Base-by-base conservation (phyloP, 1,140 invertebrate genomes). In the Phenacoccus solenopsis region DNA sequence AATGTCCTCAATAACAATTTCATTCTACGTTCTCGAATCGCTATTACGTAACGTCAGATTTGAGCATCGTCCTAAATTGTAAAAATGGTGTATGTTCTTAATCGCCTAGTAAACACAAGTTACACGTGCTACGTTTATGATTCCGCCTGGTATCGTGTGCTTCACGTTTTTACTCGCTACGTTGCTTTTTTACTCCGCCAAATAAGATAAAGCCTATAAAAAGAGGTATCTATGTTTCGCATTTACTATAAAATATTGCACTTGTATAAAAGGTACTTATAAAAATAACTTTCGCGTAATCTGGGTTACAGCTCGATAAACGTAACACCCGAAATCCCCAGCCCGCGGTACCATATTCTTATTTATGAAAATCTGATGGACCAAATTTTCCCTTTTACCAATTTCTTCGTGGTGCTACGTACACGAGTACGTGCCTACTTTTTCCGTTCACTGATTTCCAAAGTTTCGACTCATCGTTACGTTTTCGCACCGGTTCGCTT, bases 191-290 rank as follows among this genome's bases (percentile, higher is more conserved):
- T n/a, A 4, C 38, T 9, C 38, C 38, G 38, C 13, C 38, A 49
- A 49, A 49, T 49, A 49, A 49, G 38, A 49, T 49, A 49, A 49
- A 49, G 38, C 38, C 38, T 49, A 49, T 49, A 49, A 49, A 49
- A 49, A 4, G 38, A 49, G 38, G 38, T 49, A 49, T 49, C 38
- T 49, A 49, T 49, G 38, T 49, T 9, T 2, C 13, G 20, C 38
- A 49, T 49, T 49, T 49, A 49, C 38, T 49, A n/a, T 49, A 49
- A 49, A 49, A 49, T 49, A 49, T 49, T 49, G 38, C 5, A n/a
- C 5, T 49, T 49, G 38, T 49, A 49, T 49, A 49, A 49, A 49
- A 3, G 16, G 16, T 49, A 49, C 38, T 49, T 49, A 49, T 49
- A 49, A 49, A 49, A 49, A 49, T 49, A 49, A 49, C 38, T 49